A percentile compares a stretch with the other conserved stretches of the same genome.
These are phyloP conservation scores for Chlorodrepanis virens DNA, from an alignment of 2,113 vertebrate genomes.

Conservation along the genomic window DNA sequence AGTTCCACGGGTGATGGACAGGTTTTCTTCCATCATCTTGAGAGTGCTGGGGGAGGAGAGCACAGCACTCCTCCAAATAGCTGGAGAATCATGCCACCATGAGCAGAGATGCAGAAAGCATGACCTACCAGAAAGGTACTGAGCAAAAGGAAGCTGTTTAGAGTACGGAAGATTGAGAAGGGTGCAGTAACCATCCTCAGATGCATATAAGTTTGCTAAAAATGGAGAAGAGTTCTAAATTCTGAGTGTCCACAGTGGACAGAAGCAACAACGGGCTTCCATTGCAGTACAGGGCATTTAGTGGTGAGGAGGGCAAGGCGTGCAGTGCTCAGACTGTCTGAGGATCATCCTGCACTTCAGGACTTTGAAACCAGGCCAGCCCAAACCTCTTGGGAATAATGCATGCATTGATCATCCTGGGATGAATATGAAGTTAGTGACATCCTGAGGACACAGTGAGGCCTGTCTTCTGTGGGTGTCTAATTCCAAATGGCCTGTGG, in stretches of 20 bases:
- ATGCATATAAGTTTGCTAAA: background rate
- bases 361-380: background rate
- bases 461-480: background rate
- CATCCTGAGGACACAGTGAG: background rate
- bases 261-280: background rate
- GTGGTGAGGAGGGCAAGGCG: background rate
- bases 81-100: background rate
- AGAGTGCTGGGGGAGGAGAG: background rate
- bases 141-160: background rate
- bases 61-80: background rate
- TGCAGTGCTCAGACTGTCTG: background rate
- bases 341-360: background rate
- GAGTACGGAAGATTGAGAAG: background rate
- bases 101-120: background rate
- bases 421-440: background rate
- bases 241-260: background rate
- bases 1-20: background rate
- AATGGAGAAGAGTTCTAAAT: background rate
- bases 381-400: background rate
- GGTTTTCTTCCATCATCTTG: constrained; percentile 14
- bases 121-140: background rate
- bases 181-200: accelerated
- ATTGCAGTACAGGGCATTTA: background rate
- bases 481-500: background rate
- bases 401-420: background rate